Evolutionary conservation across 2,888 invertebrate species (phyloP).

Genomic region (Drosophila testacea): DNA sequence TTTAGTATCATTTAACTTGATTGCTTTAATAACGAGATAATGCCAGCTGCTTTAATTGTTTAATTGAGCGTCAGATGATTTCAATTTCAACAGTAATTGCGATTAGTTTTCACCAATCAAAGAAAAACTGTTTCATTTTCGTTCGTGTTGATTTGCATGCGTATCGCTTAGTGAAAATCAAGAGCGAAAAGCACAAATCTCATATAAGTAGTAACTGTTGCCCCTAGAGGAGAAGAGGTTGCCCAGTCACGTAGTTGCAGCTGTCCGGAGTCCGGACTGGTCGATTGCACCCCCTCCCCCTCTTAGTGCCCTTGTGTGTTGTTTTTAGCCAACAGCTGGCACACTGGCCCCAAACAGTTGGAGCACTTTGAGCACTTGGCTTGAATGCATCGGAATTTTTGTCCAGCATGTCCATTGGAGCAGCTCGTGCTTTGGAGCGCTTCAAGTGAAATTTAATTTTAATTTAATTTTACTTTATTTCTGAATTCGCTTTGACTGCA

Average conservation of each 20-base stretch:
- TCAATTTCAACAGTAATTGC: slow-evolving; percentile 40
- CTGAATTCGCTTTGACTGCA: slow-evolving; percentile 27
- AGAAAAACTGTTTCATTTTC: slow-evolving; percentile 40
- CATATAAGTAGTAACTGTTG: slow-evolving; percentile 13
- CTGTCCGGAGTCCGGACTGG: background rate
- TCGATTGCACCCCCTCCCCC: background rate
- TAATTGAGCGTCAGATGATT: slow-evolving; percentile 52
- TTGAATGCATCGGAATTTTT: slow-evolving; percentile 34
- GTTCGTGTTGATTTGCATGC: slow-evolving; percentile 60
- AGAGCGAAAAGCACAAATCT: slow-evolving; percentile 44
- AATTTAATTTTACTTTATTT: slow-evolving; percentile 43
- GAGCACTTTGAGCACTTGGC: slow-evolving; percentile 5
- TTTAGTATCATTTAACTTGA: slow-evolving; percentile 22
- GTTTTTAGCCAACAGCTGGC: slow-evolving; percentile 29
- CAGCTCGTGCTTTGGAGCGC: slow-evolving; percentile 53
- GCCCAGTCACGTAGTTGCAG: slow-evolving; percentile 45
- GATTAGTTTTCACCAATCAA: slow-evolving; percentile 59
- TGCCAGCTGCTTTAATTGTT: slow-evolving; percentile 50
- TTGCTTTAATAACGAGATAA: slow-evolving; percentile 18
- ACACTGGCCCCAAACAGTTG: slow-evolving; percentile 30
- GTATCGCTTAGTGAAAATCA: slow-evolving; percentile 35
- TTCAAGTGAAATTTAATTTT: slow-evolving; percentile 70
- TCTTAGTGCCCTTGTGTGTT: slow-evolving; percentile 41
- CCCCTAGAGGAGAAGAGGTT: slow-evolving; percentile 4
- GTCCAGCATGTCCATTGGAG: slow-evolving; percentile 31